Evolutionary conservation across 2,113 vertebrate species (phyloP).

Genomic region (Ceyx margarethae): DNA sequence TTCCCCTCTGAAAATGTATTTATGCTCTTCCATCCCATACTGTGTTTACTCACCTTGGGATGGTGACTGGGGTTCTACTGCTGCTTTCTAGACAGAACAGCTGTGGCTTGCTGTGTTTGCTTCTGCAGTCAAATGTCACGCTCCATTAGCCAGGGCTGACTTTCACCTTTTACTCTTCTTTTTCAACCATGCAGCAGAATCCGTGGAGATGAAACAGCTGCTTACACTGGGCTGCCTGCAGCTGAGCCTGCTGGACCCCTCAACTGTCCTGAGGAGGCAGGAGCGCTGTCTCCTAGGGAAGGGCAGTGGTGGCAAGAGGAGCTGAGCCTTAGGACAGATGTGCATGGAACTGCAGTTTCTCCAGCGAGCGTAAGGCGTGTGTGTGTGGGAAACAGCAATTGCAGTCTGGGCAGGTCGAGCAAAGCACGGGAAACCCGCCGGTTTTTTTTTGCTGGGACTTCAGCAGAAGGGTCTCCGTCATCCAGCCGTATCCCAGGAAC

Average conservation of each 20-base stretch:
- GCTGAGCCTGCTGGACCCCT: neutral
- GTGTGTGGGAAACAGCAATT: neutral
- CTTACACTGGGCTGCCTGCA: neutral
- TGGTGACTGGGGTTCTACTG: neutral
- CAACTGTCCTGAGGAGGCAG: neutral
- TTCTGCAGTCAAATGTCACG: neutral
- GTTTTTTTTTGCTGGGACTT: neutral
- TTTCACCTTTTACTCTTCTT: neutral
- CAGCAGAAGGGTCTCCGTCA: neutral
- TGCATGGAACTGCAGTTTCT: neutral
- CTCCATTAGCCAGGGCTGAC: neutral
- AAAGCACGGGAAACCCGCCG: neutral
- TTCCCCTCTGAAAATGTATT: neutral
- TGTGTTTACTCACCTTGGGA: neutral
- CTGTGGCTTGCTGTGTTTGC: neutral
- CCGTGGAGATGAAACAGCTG: neutral
- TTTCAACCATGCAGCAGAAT: neutral
- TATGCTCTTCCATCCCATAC: fast-evolving
- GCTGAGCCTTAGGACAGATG: neutral
- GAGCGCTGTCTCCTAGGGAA: neutral
- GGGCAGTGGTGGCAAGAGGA: neutral
- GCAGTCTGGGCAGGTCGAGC: neutral
- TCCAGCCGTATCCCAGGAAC: neutral
- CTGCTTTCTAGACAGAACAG: neutral
- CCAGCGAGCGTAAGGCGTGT: neutral